Base-by-base conservation (phyloP, 2,797 vertebrate species). In the Rhabdophis nuchalis region DNA sequence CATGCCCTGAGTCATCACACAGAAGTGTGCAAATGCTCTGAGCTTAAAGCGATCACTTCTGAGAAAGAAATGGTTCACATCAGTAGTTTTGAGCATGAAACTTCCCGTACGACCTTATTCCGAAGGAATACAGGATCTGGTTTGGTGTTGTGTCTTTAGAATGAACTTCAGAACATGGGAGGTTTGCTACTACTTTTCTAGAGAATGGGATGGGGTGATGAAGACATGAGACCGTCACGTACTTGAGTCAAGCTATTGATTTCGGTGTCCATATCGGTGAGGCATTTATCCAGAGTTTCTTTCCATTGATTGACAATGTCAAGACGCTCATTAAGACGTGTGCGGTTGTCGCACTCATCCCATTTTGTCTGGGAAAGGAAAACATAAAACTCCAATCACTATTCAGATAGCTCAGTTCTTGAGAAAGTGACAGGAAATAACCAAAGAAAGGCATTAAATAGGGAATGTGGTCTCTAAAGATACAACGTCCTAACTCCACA, bases 191-290 rank as follows among this genome's bases (percentile, higher is more conserved):
- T 32, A n/a, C 16, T 32, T 89, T 32, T 10, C 25, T 56, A 23
- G 41, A 52, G 60, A 29, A 29, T 32, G 46, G 57, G 29, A 10
- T 16, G 41, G 20, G n/a, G 16, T 23, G 25, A 3, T 7, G n/a
- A 41, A 53, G 29, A 18, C 41, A 9, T 7, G 18, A 41, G 16
- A 91, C 86, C 32, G 53, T 86, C 56, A 90, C 97, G 0, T 97
- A 99, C 99, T 97, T 98, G 95, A 4, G 97, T 97, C 94, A 99
- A 97, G 14, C 97, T 96, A 2, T 98, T 97, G 52, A 99, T 99
- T 97, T 99, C 99, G 3, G 93, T 95, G 89, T 99, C 98, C 86
- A 98, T 95, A 16, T 98, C 98, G 41, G 97, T 92, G 0, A 99
- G 98, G 64, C 98, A 98, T 91, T 94, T 96, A 92, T 98, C 98